Evolutionary conservation across 2,888 invertebrate species (phyloP).

Genomic region (Athripsodes cinereus): DNA sequence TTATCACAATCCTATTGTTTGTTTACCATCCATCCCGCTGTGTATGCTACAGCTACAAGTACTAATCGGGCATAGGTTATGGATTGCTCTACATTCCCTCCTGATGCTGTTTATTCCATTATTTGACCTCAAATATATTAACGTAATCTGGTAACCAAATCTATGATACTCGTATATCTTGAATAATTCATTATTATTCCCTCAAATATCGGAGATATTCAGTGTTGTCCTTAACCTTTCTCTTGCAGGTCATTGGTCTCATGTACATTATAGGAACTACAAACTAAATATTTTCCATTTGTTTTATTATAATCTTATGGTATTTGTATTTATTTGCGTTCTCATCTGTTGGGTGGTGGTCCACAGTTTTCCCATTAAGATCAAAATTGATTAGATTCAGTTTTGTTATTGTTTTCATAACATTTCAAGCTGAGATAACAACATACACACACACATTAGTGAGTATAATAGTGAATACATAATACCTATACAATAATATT

Average conservation of each 20-base stretch:
- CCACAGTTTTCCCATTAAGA: neutral
- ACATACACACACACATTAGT: neutral
- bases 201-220: slow-evolving; percentile 1
- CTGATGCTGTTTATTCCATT: slow-evolving; percentile 14
- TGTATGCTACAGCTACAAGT: slow-evolving; percentile 1
- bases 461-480: no score
- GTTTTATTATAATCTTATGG: no score
- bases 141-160: neutral
- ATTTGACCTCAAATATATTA: slow-evolving; percentile 12
- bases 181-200: neutral
- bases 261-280: neutral
- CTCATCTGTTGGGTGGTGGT: no score
- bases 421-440: neutral
- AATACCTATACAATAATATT: neutral
- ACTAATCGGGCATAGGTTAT: slow-evolving; percentile 18
- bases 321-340: no score
- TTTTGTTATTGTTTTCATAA: neutral
- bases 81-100: slow-evolving; percentile 19
- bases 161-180: no score
- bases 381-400: slow-evolving; percentile 7
- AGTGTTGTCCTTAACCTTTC: slow-evolving; percentile 21
- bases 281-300: neutral
- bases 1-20: neutral
- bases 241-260: slow-evolving; percentile 22
- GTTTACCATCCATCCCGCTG: neutral